These are phyloP conservation scores for Anagyrus pseudococci DNA, from an alignment of 2,888 invertebrate species.

Conservation along the genomic window DNA sequence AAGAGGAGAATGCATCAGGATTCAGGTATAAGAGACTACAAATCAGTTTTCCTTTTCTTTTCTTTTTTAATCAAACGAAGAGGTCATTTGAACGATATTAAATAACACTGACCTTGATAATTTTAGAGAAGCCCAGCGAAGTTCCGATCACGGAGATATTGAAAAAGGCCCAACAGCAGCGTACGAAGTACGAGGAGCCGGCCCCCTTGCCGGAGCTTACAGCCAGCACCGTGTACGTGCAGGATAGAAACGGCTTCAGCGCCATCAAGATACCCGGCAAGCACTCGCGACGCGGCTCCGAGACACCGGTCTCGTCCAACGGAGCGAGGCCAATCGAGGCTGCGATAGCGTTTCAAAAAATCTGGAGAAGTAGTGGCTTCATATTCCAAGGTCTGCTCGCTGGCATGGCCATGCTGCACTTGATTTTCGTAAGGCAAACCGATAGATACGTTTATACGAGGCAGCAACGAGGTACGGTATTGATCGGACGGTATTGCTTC, in stretches of 20 bases:
- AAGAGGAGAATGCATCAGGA: conserved; percentile 8
- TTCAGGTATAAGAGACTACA: no score
- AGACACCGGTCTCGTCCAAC: background rate
- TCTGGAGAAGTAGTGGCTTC: conserved; percentile 51
- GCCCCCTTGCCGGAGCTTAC: conserved; percentile 50
- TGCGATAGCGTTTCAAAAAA: conserved; percentile 54
- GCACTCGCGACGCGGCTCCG: background rate
- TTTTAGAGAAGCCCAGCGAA: conserved; percentile 38
- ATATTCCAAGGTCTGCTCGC: conserved; percentile 57
- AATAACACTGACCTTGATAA: no score
- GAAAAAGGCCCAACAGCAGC: conserved; percentile 50
- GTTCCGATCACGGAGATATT: conserved; percentile 57
- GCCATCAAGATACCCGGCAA: conserved; percentile 50
- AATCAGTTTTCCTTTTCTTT: no score
- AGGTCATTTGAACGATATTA: no score
- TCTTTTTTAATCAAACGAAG: no score
- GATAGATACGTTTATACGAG: no score
- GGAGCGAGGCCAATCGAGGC: conserved; percentile 48
- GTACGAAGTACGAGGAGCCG: conserved; percentile 52
- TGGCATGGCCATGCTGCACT: conserved; percentile 57
- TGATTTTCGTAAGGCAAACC: conserved; percentile 53
- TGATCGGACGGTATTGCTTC: no score
- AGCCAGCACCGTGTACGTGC: conserved; percentile 56
- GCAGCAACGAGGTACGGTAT: no score
- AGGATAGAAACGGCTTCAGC: conserved; percentile 56